Base-by-base conservation (phyloP, 2,797 vertebrate species). In the Acestrorhynchus altus region DNA sequence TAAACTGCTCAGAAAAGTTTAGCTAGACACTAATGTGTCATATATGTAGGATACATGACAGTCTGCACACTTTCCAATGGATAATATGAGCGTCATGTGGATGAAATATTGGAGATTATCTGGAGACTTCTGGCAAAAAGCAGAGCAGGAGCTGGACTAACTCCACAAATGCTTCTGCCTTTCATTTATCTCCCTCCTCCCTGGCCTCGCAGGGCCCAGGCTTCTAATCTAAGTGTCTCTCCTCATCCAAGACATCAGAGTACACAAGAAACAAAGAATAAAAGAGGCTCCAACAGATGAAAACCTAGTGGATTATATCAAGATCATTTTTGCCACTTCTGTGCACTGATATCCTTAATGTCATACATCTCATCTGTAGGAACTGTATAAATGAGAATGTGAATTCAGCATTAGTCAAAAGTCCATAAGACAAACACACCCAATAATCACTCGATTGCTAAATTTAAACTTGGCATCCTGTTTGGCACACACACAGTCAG, bases 81-180 rank as follows among this genome's bases (percentile, higher is more conserved):
- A 74, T 49, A 67, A 68, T 67, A 67, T 22, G 60, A 77, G 76
- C 54, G 31, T 51, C 35, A 60, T 39, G 46, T 65, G 35, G 63
- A 60, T 66, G 70, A 77, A 72, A 67, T 65, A 76, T 52, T 66
- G 1, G 40, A 66, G n/a, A 79, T 73, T 65, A 61, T 44, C 52
- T 59, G n/a, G 73, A 75, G 59, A 60, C 68, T 66, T 59, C 49
- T 76, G 71, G 73, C 69, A 66, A 70, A 70, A 52, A 40, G 4
- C 73, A 79, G 73, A 76, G 49, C 68, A 66, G 54, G 64, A 75
- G 40, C 42, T 63, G 65, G 71, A 74, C 24, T 67, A 54, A 74
- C 16, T 20, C 31, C 35, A 71, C 26, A 12, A 16, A 31, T 57
- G 39, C 39, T 26, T 72, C 28, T 64, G 51, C 18, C 31, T 60